Evolutionary conservation across 2,797 vertebrate species (phyloP).

Genomic region (Pseudocheirus occidentalis): DNA sequence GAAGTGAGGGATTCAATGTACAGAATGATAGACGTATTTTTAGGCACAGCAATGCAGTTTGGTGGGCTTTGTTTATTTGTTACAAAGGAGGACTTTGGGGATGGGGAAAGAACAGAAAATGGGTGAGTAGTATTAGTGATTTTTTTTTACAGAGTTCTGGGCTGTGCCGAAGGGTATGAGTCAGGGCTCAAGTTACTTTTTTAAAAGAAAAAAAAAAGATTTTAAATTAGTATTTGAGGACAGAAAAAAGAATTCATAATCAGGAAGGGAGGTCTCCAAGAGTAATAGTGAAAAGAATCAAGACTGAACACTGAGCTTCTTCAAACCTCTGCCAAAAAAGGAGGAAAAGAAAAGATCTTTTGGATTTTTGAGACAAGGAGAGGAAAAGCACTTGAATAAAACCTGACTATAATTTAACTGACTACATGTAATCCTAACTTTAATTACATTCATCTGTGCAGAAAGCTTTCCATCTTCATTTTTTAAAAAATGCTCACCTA

Average conservation of each 20-base stretch:
- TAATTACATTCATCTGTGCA: background rate
- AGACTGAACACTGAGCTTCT: background rate
- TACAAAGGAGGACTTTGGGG: background rate
- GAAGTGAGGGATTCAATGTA: background rate
- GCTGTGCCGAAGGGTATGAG: background rate
- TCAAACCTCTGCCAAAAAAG: background rate
- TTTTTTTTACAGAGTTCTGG: background rate
- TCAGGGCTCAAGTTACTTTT: background rate
- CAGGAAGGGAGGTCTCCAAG: background rate
- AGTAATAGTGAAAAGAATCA: background rate
- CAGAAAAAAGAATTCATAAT: background rate
- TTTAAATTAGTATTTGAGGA: background rate
- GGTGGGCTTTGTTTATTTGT: background rate
- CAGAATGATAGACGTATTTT: background rate
- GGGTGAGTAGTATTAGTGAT: background rate
- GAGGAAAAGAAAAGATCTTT: background rate
- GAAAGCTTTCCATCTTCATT: background rate
- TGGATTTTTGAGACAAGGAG: background rate
- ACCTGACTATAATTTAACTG: background rate
- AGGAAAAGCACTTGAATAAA: background rate
- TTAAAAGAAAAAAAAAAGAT: background rate
- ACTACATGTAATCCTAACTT: background rate
- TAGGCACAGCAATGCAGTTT: accelerated
- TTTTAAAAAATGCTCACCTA: background rate
- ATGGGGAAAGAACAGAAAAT: background rate